Evolutionary conservation across 2,797 vertebrate species (phyloP).

Genomic region (Megaceryle alcyon): DNA sequence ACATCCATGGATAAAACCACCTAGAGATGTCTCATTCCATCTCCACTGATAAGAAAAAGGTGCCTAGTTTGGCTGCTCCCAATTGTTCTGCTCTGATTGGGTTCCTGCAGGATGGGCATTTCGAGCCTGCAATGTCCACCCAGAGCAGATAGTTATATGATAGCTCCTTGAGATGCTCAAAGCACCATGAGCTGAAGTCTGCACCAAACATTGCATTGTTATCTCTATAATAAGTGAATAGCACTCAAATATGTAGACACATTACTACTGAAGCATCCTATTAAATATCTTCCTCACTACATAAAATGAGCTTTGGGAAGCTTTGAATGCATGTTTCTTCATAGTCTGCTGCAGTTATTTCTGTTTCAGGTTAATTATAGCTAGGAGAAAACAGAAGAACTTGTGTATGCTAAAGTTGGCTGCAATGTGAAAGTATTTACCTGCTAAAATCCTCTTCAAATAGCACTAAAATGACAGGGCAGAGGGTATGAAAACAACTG

Average conservation of each 20-base stretch:
- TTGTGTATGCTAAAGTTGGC: not conserved
- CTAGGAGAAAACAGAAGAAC: not conserved
- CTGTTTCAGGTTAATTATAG: not conserved
- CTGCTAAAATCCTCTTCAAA: constrained; percentile 60
- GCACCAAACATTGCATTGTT: not conserved
- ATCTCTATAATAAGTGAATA: not conserved
- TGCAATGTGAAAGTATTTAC: constrained; percentile 51
- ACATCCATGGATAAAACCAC: not conserved
- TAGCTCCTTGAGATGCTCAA: not conserved
- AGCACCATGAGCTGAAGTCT: not conserved
- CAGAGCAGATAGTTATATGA: not conserved
- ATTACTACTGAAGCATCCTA: not conserved
- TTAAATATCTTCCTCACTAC: not conserved
- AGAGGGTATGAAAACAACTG: constrained; percentile 20
- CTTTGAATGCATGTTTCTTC: not conserved
- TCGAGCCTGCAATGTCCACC: not conserved
- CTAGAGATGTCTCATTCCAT: not conserved
- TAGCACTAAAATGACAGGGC: constrained; percentile 73
- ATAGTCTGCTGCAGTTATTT: not conserved
- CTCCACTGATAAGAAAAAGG: not conserved
- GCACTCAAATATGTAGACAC: not conserved
- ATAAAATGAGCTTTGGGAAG: not conserved
- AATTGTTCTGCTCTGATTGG: not conserved
- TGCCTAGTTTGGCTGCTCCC: not conserved
- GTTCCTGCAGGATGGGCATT: not conserved